Base-by-base conservation (phyloP, 2,888 invertebrate genomes). In the Hofmannophila pseudospretella region DNA sequence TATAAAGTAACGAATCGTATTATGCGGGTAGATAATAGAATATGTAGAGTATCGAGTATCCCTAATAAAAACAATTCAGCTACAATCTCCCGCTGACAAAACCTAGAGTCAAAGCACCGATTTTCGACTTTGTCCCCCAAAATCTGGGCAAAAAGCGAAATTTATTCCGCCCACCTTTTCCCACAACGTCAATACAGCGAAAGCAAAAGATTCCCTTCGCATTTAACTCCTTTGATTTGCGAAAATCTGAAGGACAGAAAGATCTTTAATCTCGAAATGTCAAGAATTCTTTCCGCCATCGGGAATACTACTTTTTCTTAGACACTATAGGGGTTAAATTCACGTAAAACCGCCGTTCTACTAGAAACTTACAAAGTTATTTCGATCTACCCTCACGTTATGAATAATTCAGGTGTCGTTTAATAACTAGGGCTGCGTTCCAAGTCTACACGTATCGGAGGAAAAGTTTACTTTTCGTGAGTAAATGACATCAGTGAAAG, bases 391-490 rank as follows among this genome's bases (percentile, higher is more conserved):
- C 81, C 75, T 66, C 73, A 50, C 57, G 58, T 61, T 69, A 85
- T 85, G 84, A 85, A 84, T 85, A 69, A 85, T 85, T 84, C 85
- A 85, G 66, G 63, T 69, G 66, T 58, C 71, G 73, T 75, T 80
- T 82, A 82, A 81, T 85, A 85, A 81, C 78, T 74, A 68, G 63
- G 53, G 16, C 16, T 16, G 16, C 16, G 16, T 16, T 16, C 16
- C 16, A 16, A 16, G n/a, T n/a, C n/a, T n/a, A n/a, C n/a, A n/a
- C n/a, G n/a, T n/a, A n/a, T n/a, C n/a, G n/a, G n/a, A n/a, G n/a
- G n/a, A n/a, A n/a, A n/a, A n/a, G n/a, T n/a, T n/a, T n/a, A n/a
- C n/a, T n/a, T n/a, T n/a, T n/a, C 7, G 20, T 5, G 54, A 63
- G 68, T 64, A 54, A 55, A 56, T n/a, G n/a, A n/a, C n/a, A n/a